phyloP scores from a whole-genome alignment of 2,888 invertebrate genomes.

The Synergus gifuensis region DNA sequence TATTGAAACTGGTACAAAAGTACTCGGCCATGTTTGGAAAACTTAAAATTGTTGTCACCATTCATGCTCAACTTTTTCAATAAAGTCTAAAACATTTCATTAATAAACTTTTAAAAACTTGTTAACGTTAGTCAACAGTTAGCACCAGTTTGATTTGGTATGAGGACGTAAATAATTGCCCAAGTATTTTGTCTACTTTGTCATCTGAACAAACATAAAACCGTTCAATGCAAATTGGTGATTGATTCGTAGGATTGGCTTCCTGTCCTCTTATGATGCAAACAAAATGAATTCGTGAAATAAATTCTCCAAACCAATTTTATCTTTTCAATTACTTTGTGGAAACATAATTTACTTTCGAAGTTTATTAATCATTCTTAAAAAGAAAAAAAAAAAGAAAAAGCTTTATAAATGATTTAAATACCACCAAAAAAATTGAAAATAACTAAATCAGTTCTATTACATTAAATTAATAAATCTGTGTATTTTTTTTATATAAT shows the following conservation, averaged over 20 bases:
- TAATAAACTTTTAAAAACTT: conserved; percentile 29
- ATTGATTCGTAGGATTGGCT: conserved; percentile 11
- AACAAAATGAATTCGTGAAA: background rate
- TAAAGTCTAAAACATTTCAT: conserved; percentile 1
- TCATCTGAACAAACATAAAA: background rate
- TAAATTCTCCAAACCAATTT: background rate
- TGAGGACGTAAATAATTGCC: background rate
- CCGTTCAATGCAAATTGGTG: background rate
- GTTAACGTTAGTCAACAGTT: conserved; percentile 31
- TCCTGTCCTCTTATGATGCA: conserved; percentile 20
- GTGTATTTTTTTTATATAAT: background rate
- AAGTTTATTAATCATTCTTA: background rate
- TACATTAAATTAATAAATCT: conserved; percentile 5
- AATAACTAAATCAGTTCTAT: background rate
- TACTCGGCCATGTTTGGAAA: background rate
- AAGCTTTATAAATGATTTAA: background rate
- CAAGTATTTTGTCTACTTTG: background rate
- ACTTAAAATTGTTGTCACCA: background rate
- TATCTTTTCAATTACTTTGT: background rate
- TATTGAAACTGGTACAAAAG: conserved; percentile 1
- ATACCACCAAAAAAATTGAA: background rate
- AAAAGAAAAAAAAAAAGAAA: background rate
- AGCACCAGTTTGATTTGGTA: conserved; percentile 45
- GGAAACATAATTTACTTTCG: background rate
- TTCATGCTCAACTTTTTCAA: background rate